Percentiles rank a stretch among this genome's conserved stretches.
phyloP scores from a whole-genome alignment of 2,113 vertebrate species.

The Thunnus thynnus region DNA sequence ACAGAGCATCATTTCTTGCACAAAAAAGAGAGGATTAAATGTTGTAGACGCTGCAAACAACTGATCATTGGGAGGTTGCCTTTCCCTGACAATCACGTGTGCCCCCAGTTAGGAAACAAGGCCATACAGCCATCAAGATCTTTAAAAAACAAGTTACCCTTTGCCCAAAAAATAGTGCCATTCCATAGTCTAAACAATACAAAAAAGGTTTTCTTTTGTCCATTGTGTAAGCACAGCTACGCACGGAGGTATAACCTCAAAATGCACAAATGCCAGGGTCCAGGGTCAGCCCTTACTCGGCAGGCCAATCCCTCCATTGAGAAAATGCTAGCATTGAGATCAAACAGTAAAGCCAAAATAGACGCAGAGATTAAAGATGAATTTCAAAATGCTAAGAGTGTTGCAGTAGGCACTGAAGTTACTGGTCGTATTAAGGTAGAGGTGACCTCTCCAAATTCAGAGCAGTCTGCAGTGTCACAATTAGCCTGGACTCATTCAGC shows the following conservation, averaged over 20 bases:
- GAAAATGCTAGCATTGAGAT: constrained; percentile 26
- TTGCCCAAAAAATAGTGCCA: constrained; percentile 54
- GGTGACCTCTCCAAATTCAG: constrained; percentile 36
- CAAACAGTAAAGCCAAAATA: constrained; percentile 21
- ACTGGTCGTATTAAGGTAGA: constrained; percentile 70
- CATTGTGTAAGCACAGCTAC: constrained; percentile 83
- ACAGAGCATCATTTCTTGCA: constrained; percentile 85
- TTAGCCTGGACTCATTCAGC: constrained; percentile 58
- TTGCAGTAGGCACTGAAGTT: constrained; percentile 76
- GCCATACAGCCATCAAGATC: constrained; percentile 19
- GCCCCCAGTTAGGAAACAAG: constrained; percentile 59
- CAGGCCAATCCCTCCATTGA: constrained; percentile 21
- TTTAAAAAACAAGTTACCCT: constrained; percentile 45
- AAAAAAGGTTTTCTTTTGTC: constrained; percentile 79
- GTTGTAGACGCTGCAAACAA: constrained; percentile 82
- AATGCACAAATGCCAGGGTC: constrained; percentile 81
- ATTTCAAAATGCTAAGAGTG: constrained; percentile 29
- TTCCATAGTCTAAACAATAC: constrained; percentile 65
- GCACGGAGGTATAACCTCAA: constrained; percentile 83
- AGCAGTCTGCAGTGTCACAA: constrained; percentile 36
- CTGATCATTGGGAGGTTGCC: constrained; percentile 80
- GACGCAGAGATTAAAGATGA: not conserved
- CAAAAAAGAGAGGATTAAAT: constrained; percentile 84
- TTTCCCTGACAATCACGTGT: constrained; percentile 79
- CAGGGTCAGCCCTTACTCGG: constrained; percentile 2